Percentiles rank a stretch among this genome's conserved stretches.
Evolutionary conservation across 2,888 invertebrate species (phyloP).

Genomic region (Nemurella pictetii): DNA sequence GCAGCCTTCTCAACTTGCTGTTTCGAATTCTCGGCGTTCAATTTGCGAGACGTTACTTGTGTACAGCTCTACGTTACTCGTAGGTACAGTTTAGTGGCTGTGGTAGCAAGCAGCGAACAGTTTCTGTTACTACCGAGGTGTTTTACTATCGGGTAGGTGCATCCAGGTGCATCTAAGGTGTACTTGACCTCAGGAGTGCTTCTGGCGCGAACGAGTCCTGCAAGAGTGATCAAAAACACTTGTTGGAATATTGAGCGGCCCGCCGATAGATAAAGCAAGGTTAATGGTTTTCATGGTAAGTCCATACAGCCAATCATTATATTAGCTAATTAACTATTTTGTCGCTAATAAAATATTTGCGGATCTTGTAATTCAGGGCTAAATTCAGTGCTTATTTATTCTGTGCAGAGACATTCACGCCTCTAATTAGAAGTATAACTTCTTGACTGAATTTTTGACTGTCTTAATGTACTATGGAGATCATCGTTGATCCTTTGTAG

Average conservation of each 20-base stretch:
- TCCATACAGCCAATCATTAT: neutral
- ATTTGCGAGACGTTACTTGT: neutral
- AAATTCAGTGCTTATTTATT: no score
- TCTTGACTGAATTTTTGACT: no score
- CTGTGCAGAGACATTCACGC: no score
- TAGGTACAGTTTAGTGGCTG: neutral
- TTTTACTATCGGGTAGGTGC: neutral
- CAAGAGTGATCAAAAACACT: neutral
- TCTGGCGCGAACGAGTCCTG: neutral
- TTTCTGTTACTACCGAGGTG: neutral
- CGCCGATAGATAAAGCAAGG: neutral
- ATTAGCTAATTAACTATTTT: no score
- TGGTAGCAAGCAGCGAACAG: neutral
- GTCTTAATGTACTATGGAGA: no score
- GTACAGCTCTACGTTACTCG: no score
- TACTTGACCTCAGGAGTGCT: neutral
- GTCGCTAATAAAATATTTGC: neutral
- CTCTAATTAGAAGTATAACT: no score
- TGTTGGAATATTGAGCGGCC: neutral
- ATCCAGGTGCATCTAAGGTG: neutral
- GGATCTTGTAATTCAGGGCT: no score
- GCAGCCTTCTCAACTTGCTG: neutral
- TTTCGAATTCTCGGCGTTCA: neutral
- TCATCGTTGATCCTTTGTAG: no score
- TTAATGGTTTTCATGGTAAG: neutral